Conservation (phyloP, 2,797 vertebrate genomes). For the Potorous gilbertii region DNA sequence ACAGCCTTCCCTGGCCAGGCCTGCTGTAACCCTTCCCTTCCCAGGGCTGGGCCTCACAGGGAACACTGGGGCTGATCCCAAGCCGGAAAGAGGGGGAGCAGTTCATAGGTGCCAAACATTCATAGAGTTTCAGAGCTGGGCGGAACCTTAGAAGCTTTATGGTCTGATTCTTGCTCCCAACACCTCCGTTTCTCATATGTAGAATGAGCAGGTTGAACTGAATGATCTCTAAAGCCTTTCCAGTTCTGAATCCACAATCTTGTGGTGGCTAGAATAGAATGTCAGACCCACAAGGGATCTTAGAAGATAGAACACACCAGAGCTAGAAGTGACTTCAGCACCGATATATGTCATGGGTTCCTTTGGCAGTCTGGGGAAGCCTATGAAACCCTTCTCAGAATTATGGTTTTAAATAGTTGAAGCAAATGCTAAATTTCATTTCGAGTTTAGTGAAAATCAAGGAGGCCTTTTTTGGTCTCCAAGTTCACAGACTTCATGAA, state of each 20-base stretch:
- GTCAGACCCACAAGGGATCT: background rate
- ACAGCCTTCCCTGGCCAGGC: constrained; percentile 91
- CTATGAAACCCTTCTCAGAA: background rate
- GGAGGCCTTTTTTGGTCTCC: background rate
- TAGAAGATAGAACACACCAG: background rate
- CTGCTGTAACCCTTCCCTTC: constrained; percentile 90
- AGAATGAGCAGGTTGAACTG: background rate
- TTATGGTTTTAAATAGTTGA: background rate
- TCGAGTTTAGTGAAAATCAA: background rate
- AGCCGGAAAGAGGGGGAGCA: background rate
- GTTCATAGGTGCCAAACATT: background rate
- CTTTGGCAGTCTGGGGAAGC: background rate
- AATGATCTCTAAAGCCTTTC: background rate
- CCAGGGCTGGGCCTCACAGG: constrained; percentile 65
- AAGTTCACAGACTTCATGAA: background rate
- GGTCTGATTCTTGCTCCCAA: background rate
- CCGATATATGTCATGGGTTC: background rate
- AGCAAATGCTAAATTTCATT: background rate
- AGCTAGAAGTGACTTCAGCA: background rate
- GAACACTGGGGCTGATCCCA: background rate
- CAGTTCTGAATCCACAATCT: background rate
- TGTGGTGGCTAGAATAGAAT: background rate
- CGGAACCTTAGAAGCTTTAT: background rate
- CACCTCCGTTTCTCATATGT: background rate
- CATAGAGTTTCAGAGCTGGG: background rate